A percentile compares a stretch with the other conserved stretches of the same genome.
These are phyloP conservation scores for Protonemura montana DNA, from an alignment of 2,888 invertebrate species.

Conservation along the genomic window DNA sequence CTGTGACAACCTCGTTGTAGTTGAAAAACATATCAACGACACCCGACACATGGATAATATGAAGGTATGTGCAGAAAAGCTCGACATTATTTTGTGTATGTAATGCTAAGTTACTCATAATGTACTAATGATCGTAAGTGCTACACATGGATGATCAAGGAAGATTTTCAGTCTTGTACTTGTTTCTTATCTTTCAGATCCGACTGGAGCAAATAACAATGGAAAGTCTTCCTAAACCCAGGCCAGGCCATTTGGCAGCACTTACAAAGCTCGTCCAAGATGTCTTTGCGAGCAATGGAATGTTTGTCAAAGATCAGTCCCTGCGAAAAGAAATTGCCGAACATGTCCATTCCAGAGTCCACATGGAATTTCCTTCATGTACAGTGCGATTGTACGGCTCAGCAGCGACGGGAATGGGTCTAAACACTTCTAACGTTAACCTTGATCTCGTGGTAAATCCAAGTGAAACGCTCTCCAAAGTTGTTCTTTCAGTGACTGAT, in stretches of 20 bases:
- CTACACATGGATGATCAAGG: too few relatives aligned
- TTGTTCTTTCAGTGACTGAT: slow-evolving; percentile 19
- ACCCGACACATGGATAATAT: slow-evolving; percentile 29
- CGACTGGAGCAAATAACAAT: slow-evolving; percentile 17
- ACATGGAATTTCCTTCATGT: neutral
- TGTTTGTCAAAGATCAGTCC: neutral
- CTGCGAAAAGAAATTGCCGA: neutral
- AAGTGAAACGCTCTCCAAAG: slow-evolving; percentile 10
- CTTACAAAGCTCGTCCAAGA: neutral
- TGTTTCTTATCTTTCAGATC: slow-evolving; percentile 24
- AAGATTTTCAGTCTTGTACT: too few relatives aligned
- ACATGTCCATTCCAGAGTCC: neutral
- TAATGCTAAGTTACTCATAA: too few relatives aligned
- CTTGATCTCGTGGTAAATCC: slow-evolving; percentile 26
- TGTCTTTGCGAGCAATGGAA: neutral
- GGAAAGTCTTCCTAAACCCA: slow-evolving; percentile 15
- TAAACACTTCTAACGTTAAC: slow-evolving; percentile 31
- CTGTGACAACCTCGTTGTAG: slow-evolving; percentile 43
- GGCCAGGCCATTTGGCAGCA: slow-evolving; percentile 1
- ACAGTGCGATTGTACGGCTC: slow-evolving; percentile 33
- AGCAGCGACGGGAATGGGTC: slow-evolving; percentile 8
- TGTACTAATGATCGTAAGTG: neutral
- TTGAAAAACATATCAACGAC: slow-evolving; percentile 41
- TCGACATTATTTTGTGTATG: neutral
- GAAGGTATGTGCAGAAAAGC: slow-evolving; percentile 21